Evolutionary conservation across 2,797 vertebrate genomes (phyloP).

Genomic region (Notamacropus eugenii): DNA sequence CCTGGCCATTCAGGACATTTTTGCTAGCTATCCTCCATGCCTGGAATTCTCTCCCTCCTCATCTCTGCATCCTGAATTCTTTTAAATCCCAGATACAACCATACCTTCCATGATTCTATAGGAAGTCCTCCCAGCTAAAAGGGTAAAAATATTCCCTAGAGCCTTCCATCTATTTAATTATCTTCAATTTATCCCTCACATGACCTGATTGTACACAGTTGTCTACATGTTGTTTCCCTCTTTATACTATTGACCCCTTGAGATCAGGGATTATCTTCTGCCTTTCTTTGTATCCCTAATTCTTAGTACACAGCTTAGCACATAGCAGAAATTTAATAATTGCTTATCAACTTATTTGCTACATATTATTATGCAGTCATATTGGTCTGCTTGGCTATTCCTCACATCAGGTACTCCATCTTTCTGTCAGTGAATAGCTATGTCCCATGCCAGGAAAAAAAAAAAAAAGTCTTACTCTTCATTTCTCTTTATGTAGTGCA

Average conservation of each 20-base stretch:
- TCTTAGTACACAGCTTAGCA: neutral
- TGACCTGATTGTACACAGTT: neutral
- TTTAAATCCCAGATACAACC: neutral
- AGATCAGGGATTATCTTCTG: neutral
- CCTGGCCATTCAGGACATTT: neutral
- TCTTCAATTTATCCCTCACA: neutral
- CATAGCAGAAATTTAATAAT: neutral
- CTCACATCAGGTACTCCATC: neutral
- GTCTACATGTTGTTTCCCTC: neutral
- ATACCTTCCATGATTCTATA: neutral
- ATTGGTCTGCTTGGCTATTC: neutral
- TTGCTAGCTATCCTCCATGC: neutral
- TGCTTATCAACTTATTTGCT: neutral
- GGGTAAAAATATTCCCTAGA: neutral
- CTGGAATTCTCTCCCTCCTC: neutral
- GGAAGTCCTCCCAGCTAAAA: neutral
- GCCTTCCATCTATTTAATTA: neutral
- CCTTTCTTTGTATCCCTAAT: neutral
- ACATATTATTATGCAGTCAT: neutral
- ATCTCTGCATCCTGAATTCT: neutral
- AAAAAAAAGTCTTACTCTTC: neutral
- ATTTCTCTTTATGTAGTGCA: neutral
- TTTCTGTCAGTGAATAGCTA: neutral
- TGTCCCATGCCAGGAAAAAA: neutral
- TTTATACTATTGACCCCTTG: neutral